Evolutionary conservation across 2,888 invertebrate genomes (phyloP), one percentile per base, ranked within the genome.

Genomic region (Sericinus montela): DNA sequence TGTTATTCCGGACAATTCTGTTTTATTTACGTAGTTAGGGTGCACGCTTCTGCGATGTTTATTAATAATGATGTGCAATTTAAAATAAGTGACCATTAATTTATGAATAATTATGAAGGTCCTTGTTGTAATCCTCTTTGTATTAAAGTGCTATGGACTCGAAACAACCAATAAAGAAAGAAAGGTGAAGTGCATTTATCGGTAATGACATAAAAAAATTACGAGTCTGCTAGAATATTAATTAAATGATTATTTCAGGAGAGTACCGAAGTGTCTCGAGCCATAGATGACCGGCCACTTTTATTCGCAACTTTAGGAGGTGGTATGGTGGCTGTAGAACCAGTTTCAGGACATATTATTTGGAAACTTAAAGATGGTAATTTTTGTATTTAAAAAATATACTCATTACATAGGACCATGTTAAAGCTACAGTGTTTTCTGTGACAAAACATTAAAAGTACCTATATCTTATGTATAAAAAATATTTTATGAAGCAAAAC

Each of bases 221-320:
- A 54, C 57, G 51, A 53, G 57, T 52, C 57, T 58, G 52, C 52
- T 55, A 54, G 58, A 52, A 48, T 40, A 36, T 51, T 52, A 44
- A 48, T 52, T 52, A 53, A 28, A 53, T 59, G 52, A 54, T 62
- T 71, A 65, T 78, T 82, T 40, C 73, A 89, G 90, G 90, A 87
- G 59, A 91, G 80, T 65, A 93, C 93, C 4, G 94, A 93, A 65
- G 70, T 94, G 62, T 93, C 93, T 37, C 89, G 92, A 54, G 92
- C 92, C 62, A 68, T 82, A 38, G 93, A 94, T 72, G 94, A 94
- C 68, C 91, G 94, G 57, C 89, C 95, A 36, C 82, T 98, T 61
- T 91, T 98, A 55, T 94, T 98, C 70, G 97, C 98, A 37, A 98
- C 98, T 39, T 90, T 99, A 62, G 97, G 97, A 72, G 99, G 99